These are phyloP conservation scores for Tachystola acroxantha DNA, from an alignment of 2,888 invertebrate species.

Conservation along the genomic window DNA sequence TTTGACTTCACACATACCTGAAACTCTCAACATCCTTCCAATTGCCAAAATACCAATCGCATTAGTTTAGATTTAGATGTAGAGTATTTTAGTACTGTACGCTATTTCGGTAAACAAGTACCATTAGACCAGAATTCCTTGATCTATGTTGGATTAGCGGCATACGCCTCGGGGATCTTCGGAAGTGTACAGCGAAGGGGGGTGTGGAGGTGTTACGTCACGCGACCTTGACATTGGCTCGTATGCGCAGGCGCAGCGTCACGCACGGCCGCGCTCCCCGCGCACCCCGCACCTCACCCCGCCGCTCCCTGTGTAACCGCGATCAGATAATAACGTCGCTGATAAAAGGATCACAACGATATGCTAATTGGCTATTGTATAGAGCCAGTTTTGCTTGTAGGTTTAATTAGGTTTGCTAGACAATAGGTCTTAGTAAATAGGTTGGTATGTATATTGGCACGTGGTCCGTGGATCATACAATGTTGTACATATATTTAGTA, in stretches of 20 bases:
- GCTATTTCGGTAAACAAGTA: neutral
- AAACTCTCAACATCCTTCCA: too few relatives aligned
- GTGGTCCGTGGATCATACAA: too few relatives aligned
- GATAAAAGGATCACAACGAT: slow-evolving; percentile 7
- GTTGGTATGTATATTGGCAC: too few relatives aligned
- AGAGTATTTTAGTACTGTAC: slow-evolving; percentile 19
- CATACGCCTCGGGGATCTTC: neutral
- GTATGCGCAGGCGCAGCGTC: slow-evolving; percentile 18
- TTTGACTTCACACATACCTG: too few relatives aligned
- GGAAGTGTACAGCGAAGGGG: neutral
- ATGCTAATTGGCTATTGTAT: slow-evolving; percentile 13
- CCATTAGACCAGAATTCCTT: neutral
- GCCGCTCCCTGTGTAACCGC: neutral
- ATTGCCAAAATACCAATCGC: neutral
- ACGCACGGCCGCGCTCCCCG: slow-evolving; percentile 21
- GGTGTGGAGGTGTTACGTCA: slow-evolving; percentile 8
- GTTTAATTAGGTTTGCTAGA: too few relatives aligned
- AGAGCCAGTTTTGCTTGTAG: too few relatives aligned
- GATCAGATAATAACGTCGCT: slow-evolving; percentile 5
- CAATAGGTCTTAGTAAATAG: too few relatives aligned
- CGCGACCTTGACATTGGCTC: slow-evolving; percentile 36
- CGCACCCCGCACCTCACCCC: slow-evolving; percentile 11
- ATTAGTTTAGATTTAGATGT: neutral
- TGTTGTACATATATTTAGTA: too few relatives aligned
- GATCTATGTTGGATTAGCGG: neutral